Evolutionary conservation across 2,113 vertebrate genomes (phyloP), one percentile per base, ranked within the genome.

Genomic region (Nibea albiflora): DNA sequence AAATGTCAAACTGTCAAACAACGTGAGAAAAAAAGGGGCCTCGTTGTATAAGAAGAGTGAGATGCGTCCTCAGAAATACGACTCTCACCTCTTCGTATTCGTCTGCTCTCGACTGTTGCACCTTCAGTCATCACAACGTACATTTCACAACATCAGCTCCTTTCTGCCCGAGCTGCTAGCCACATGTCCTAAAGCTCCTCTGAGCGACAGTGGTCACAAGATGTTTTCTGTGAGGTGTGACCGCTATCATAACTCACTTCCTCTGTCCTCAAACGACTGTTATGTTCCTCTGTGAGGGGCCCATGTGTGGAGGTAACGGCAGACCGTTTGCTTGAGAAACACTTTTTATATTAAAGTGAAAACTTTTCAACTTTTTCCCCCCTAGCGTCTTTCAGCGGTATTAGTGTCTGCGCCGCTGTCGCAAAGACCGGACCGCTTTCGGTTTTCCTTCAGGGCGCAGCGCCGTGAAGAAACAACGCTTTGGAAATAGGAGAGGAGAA

Each of bases 161-260:
- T 61, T 39, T 58, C 19, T 58, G 28, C 1, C 4, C 19, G 11
- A 53, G 24, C 47, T 75, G 67, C 72, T 64, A 56, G 49, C 65
- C 49, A 49, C 44, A n/a, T 22, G 46, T 12, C 63, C 62, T 14
- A 3, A 39, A 35, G 20, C 58, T 39, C 47, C 64, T 65, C 28
- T 1, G 31, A 63, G 24, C 7, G 17, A 42, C 50, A 1, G 11
- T 67, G 68, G 54, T 64, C 73, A 63, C 58, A 56, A 80, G 70
- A 62, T 53, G 53, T 76, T 84, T 28, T 65, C 35, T 54, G 50
- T 3, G 50, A 83, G 81, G 74, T 86, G 86, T 81, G 86, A 88
- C 68, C 60, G 42, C 17, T 70, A 76, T 72, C 50, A 61, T 80
- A 67, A 87, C 80, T 70, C 24, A 80, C 66, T 76, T 85, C 71